phyloP scores from a whole-genome alignment of 2,113 vertebrate species.

The Atrichornis clamosus region DNA sequence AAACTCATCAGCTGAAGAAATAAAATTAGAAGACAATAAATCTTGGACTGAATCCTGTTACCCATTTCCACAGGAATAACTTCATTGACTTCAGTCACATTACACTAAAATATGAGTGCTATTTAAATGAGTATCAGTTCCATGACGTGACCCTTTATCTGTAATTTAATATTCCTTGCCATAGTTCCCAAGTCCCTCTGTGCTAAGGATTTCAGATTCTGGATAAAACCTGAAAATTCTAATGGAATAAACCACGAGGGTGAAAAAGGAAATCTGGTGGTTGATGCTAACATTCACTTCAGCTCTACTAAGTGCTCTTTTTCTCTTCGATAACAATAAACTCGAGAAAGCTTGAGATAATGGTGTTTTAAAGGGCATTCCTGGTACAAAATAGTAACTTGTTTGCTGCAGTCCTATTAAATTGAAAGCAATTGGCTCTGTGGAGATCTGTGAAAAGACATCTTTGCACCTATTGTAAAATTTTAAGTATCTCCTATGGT shows the following conservation, averaged over 20 bases:
- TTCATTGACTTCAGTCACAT: not conserved
- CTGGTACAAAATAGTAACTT: not conserved
- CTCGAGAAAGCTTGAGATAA: not conserved
- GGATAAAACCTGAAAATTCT: not conserved
- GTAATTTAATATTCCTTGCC: not conserved
- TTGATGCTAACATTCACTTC: not conserved
- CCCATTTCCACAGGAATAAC: slow-evolving; percentile 9
- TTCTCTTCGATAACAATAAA: not conserved
- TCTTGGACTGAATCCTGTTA: not conserved
- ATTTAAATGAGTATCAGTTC: not conserved
- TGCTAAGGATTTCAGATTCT: not conserved
- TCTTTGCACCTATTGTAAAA: not conserved
- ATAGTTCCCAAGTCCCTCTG: not conserved
- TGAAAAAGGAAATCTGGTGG: not conserved
- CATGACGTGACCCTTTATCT: not conserved
- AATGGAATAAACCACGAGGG: not conserved
- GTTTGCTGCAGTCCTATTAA: not conserved
- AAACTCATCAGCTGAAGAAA: slow-evolving; percentile 53
- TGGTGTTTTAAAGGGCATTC: not conserved
- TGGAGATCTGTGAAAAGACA: not conserved
- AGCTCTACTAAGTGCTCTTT: not conserved
- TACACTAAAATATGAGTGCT: not conserved
- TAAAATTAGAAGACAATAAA: slow-evolving; percentile 52
- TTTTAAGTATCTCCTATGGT: not conserved
- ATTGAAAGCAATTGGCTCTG: not conserved